Evolutionary conservation across 2,888 invertebrate species (phyloP).

Genomic region (Epinotia bilunana): DNA sequence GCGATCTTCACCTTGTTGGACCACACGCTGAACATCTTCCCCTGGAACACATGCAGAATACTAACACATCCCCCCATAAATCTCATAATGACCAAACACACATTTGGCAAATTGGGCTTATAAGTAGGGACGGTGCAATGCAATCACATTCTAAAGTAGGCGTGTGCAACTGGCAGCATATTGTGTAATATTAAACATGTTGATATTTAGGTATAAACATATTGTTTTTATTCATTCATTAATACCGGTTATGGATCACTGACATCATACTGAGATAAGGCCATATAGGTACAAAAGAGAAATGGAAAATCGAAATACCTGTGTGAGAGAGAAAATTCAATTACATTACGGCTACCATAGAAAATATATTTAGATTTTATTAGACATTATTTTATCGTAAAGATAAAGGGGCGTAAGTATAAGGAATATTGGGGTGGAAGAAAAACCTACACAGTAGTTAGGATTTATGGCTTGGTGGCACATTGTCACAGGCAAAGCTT

Average conservation of each 20-base stretch:
- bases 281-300: too few relatives aligned
- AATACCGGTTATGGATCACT: not conserved
- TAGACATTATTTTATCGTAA: too few relatives aligned
- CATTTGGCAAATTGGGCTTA: not conserved
- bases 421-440: not conserved
- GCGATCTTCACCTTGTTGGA: conserved; percentile 52
- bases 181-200: not conserved
- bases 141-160: not conserved
- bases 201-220: not conserved
- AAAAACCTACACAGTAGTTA: not conserved
- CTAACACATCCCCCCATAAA: not conserved
- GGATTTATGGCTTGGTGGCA: not conserved
- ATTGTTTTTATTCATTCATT: not conserved
- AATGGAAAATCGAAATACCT: too few relatives aligned
- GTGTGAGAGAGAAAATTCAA: not conserved
- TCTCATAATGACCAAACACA: not conserved
- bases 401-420: not conserved
- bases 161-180: not conserved
- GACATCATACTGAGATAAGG: not conserved
- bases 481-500: conserved; percentile 45
- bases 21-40: conserved; percentile 50
- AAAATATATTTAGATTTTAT: too few relatives aligned
- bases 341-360: too few relatives aligned
- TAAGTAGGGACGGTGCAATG: not conserved
- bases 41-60: conserved; percentile 40